Evolutionary conservation across 2,888 invertebrate species (phyloP).

Genomic region (Adelphocoris suturalis): DNA sequence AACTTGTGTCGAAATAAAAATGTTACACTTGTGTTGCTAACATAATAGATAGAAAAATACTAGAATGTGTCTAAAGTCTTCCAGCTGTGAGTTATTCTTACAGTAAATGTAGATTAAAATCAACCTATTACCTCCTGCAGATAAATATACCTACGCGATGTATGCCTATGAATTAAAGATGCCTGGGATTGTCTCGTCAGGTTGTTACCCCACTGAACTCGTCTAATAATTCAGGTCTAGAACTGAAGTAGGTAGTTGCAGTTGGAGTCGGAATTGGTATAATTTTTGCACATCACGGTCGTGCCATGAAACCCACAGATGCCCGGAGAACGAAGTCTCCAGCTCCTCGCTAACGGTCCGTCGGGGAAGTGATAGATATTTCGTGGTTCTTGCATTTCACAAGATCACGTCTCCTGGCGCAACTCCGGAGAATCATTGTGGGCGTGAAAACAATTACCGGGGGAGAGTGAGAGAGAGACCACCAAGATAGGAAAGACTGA

Average conservation of each 20-base stretch:
- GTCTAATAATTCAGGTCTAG: background rate
- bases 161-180: no score
- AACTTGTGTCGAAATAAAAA: no score
- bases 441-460: slow-evolving; percentile 64
- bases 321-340: background rate
- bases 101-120: no score
- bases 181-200: no score
- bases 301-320: slow-evolving; percentile 33
- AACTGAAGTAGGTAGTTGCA: background rate
- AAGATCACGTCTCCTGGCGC: slow-evolving; percentile 63
- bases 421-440: slow-evolving; percentile 43
- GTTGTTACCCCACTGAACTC: no score
- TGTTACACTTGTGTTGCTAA: no score
- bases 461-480: slow-evolving; percentile 16
- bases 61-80: no score
- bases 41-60: no score
- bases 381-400: slow-evolving; percentile 61
- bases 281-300: slow-evolving; percentile 39
- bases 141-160: no score
- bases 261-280: background rate
- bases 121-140: no score
- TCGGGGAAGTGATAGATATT: slow-evolving; percentile 63
- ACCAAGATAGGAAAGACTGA: background rate
- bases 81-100: no score
- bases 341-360: slow-evolving; percentile 18